A percentile compares a stretch with the other conserved stretches of the same genome.
phyloP scores from a whole-genome alignment of 2,113 vertebrate species.

The Stigmatopora nigra region DNA sequence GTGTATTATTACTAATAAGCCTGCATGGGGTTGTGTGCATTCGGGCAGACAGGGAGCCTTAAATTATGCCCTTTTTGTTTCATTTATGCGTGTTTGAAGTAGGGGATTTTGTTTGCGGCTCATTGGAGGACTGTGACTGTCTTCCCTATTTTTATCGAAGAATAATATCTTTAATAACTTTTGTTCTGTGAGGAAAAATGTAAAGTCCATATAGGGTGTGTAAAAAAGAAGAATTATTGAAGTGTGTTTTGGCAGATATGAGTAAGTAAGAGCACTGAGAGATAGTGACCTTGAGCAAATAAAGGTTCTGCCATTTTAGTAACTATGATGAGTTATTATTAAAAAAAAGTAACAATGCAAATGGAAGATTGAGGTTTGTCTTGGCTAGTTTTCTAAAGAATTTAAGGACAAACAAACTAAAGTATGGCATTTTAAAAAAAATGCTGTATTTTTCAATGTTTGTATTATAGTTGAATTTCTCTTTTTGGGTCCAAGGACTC shows the following conservation, averaged over 20 bases:
- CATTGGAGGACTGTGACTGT: conserved; percentile 37
- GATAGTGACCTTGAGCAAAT: too few relatives aligned
- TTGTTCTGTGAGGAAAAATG: too few relatives aligned
- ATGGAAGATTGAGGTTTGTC: background rate
- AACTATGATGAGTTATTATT: too few relatives aligned
- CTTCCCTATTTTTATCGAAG: background rate
- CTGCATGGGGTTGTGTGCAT: conserved; percentile 12
- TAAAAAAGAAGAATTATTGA: too few relatives aligned
- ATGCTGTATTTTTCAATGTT: too few relatives aligned
- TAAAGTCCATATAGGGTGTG: background rate
- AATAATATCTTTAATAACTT: too few relatives aligned
- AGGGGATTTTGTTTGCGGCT: conserved; percentile 47
- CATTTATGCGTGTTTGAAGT: conserved; percentile 14
- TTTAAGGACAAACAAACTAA: background rate
- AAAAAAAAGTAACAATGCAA: background rate
- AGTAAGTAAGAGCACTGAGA: too few relatives aligned
- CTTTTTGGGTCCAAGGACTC: background rate
- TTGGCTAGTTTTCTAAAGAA: too few relatives aligned
- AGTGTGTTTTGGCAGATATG: too few relatives aligned
- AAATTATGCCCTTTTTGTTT: conserved; percentile 20
- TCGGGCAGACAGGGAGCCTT: background rate
- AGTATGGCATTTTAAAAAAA: background rate
- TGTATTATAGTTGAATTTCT: background rate
- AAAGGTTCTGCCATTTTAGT: too few relatives aligned
- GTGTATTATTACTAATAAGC: conserved; percentile 16